Evolutionary conservation across 2,113 vertebrate genomes (phyloP).

Genomic region (Campylomormyrus numenius): DNA sequence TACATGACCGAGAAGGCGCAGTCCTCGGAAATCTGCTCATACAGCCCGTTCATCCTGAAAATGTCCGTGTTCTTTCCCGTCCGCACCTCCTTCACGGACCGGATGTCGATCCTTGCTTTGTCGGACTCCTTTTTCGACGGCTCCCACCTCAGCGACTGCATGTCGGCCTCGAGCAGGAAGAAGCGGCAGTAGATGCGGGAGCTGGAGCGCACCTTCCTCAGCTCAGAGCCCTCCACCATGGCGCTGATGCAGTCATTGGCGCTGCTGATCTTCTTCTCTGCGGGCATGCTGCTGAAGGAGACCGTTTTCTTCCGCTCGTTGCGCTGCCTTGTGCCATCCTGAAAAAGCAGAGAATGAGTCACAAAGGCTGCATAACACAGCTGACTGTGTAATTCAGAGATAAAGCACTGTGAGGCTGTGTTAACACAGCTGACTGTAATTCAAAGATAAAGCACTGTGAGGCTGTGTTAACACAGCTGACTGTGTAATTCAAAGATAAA

Average conservation of each 20-base stretch:
- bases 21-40: slow-evolving; percentile 97
- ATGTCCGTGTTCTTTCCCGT: slow-evolving; percentile 96
- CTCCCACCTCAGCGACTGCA: slow-evolving; percentile 95
- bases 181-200: slow-evolving; percentile 87
- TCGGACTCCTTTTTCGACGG: slow-evolving; percentile 96
- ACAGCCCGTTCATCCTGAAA: slow-evolving; percentile 91
- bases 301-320: slow-evolving; percentile 93
- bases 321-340: slow-evolving; percentile 90
- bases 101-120: slow-evolving; percentile 94
- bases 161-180: slow-evolving; percentile 89
- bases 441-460: not conserved
- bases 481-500: too few relatives aligned
- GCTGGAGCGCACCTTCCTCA: slow-evolving; percentile 91
- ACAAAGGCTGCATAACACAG: not conserved
- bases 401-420: too few relatives aligned
- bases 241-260: slow-evolving; percentile 89
- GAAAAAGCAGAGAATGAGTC: slow-evolving; percentile 12
- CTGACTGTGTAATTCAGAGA: not conserved
- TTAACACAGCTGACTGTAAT: not conserved
- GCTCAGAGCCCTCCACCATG: slow-evolving; percentile 91
- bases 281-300: slow-evolving; percentile 96
- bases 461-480: too few relatives aligned
- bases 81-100: slow-evolving; percentile 91
- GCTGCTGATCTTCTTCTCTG: slow-evolving; percentile 93
- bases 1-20: slow-evolving; percentile 93